A percentile compares a stretch with the other conserved stretches of the same genome.
phyloP scores from a whole-genome alignment of 2,113 vertebrate species.

The Carassius gibelio region DNA sequence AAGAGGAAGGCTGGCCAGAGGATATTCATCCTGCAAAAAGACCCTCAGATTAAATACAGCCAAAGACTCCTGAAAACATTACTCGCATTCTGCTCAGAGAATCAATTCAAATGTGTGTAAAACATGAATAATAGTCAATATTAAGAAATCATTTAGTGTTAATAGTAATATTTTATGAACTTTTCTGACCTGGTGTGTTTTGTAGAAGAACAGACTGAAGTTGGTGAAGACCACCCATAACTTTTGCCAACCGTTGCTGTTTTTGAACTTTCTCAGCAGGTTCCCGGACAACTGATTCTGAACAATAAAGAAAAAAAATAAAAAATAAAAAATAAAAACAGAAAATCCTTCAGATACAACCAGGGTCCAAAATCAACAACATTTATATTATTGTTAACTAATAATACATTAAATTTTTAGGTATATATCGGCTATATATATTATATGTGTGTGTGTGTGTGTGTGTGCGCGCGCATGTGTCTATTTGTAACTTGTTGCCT shows the following conservation, averaged over 20 bases:
- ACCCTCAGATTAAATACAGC: not conserved
- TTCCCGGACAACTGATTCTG: constrained; percentile 98
- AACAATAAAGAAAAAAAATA: constrained; percentile 36
- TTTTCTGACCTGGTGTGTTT: constrained; percentile 90
- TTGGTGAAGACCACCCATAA: constrained; percentile 99
- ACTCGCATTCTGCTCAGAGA: not conserved
- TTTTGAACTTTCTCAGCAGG: constrained; percentile 96
- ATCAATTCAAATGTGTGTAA: too few relatives aligned
- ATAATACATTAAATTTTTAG: too few relatives aligned
- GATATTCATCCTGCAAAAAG: constrained; percentile 88
- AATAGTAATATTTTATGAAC: too few relatives aligned
- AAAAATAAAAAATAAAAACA: not conserved
- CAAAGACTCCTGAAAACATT: not conserved
- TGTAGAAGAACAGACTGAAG: constrained; percentile 99
- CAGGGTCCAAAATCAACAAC: not conserved
- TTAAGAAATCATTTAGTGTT: too few relatives aligned
- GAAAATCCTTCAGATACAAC: not conserved
- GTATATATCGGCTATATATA: too few relatives aligned
- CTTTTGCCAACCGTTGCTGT: constrained; percentile 99
- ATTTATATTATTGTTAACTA: too few relatives aligned
- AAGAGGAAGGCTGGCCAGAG: constrained; percentile 94
- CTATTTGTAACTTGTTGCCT: too few relatives aligned
- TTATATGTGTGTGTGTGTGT: too few relatives aligned
- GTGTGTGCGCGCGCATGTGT: too few relatives aligned
- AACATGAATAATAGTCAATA: too few relatives aligned